Evolutionary conservation across 1,140 invertebrate genomes (phyloP), one percentile per base, ranked within the genome.

Genomic region (Heliothis virescens): DNA sequence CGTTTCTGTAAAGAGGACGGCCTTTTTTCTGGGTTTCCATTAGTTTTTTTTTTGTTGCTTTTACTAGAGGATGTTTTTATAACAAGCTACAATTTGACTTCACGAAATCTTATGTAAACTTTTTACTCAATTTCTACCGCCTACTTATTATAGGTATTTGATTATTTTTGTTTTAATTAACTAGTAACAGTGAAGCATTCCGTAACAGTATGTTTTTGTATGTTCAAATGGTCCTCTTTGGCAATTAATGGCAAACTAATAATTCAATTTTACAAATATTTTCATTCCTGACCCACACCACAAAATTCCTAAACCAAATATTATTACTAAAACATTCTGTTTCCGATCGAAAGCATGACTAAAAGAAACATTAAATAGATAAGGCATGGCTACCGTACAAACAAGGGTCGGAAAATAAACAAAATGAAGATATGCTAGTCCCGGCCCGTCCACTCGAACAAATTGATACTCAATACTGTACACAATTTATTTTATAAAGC

Each of bases 361-460:
- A 55, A 72, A 55, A 21, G 69, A 55, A 72, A 34, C 69, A 55
- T 72, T 72, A 55, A 72, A 34, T 55, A 55, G 52, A 55, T 72
- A 55, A 55, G 69, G 29, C 16, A 21, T 55, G 21, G 50, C 69
- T 55, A 72, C 69, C 26, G 69, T n/a, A 72, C 69, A 72, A 72
- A 72, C 26, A 72, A 21, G 69, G 69, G 52, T 69, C 47, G 26
- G 34, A 55, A 72, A 72, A 26, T 15, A 71, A 72, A 72, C 15
- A 72, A 72, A 47, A 11, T 18, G 13, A 11, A 16, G 12, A 60
- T 29, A 41, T 16, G 21, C 16, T 55, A 47, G 50, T 29, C 16
- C 65, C 47, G 18, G 34, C 7, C 34, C 3, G 65, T 73, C 53
- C 69, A 41, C 69, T 52, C 34, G 34, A 47, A 63, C 62, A 63